These are phyloP conservation scores for Spodoptera picta DNA, from an alignment of 2,888 invertebrate species.

Conservation along the genomic window DNA sequence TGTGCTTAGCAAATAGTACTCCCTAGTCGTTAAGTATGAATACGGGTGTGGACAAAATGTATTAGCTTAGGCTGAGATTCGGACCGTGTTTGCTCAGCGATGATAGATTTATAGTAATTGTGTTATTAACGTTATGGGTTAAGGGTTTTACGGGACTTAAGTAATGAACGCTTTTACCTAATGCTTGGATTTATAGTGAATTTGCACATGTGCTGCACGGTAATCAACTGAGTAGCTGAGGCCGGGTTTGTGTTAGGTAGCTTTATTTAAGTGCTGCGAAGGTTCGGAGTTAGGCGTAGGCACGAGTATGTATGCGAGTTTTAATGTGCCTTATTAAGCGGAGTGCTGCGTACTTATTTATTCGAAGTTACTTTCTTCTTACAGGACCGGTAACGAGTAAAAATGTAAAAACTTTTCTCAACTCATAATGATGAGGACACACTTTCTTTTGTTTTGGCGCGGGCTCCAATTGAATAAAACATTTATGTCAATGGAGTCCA, in stretches of 20 bases:
- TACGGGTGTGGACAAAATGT: constrained; percentile 89
- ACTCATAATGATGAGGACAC: constrained; percentile 84
- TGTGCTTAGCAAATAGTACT: constrained; percentile 87
- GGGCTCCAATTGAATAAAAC: constrained; percentile 85
- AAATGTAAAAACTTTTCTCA: constrained; percentile 81
- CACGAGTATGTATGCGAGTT: constrained; percentile 14
- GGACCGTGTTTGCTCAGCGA: constrained; percentile 87
- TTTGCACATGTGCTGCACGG: constrained; percentile 80
- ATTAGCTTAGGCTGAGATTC: constrained; percentile 89
- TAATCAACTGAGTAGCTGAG: constrained; percentile 70
- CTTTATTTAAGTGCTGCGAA: constrained; percentile 24
- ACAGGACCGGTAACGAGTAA: constrained; percentile 76
- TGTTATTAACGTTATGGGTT: constrained; percentile 89
- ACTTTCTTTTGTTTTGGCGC: constrained; percentile 85
- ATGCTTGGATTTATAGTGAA: constrained; percentile 85
- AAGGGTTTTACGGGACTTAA: constrained; percentile 88
- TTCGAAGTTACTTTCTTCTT: constrained; percentile 70
- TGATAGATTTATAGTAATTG: constrained; percentile 89
- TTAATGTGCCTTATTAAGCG: constrained; percentile 41
- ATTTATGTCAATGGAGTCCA: constrained; percentile 87
- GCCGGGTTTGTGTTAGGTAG: constrained; percentile 29
- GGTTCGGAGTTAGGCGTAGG: constrained; percentile 7
- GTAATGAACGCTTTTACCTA: constrained; percentile 87
- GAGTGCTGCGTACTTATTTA: constrained; percentile 53
- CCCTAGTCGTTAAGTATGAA: constrained; percentile 88